Evolutionary conservation across 2,797 vertebrate genomes (phyloP).

Genomic region (Pseudochromis fuscus): DNA sequence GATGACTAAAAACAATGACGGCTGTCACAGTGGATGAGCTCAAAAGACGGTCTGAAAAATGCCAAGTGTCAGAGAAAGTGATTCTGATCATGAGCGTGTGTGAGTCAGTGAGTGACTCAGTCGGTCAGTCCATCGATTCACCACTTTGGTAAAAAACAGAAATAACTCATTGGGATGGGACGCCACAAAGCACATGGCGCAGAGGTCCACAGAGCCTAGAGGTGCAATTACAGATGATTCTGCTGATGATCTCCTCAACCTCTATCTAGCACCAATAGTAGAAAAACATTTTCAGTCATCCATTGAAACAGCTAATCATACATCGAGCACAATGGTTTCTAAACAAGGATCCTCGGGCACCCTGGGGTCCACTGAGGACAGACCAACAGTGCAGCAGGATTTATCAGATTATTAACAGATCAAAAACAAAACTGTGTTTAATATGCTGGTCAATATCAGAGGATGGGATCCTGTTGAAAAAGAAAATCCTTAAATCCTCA

Average conservation of each 20-base stretch:
- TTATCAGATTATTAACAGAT: background rate
- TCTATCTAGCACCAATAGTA: background rate
- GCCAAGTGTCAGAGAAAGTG: slow-evolving; percentile 4
- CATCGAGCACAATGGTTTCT: background rate
- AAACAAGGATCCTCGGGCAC: background rate
- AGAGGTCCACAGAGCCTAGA: background rate
- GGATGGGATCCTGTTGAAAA: too few species aligned
- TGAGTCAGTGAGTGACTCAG: slow-evolving; percentile 17
- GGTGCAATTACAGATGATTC: background rate
- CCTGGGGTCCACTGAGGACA: background rate
- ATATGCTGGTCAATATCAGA: too few species aligned
- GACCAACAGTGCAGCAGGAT: background rate
- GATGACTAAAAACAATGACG: background rate
- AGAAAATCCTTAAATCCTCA: too few species aligned
- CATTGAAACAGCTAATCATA: background rate
- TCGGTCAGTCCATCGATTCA: background rate
- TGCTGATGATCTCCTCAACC: background rate
- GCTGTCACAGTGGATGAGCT: slow-evolving; percentile 9
- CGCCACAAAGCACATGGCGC: background rate
- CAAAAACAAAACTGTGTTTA: too few species aligned
- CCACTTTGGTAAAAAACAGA: background rate
- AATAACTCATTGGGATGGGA: background rate
- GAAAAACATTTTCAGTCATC: background rate
- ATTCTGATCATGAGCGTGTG: background rate
- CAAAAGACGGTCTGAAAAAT: background rate